phyloP scores from a whole-genome alignment of 2,888 invertebrate genomes.

The Vanessa cardui region DNA sequence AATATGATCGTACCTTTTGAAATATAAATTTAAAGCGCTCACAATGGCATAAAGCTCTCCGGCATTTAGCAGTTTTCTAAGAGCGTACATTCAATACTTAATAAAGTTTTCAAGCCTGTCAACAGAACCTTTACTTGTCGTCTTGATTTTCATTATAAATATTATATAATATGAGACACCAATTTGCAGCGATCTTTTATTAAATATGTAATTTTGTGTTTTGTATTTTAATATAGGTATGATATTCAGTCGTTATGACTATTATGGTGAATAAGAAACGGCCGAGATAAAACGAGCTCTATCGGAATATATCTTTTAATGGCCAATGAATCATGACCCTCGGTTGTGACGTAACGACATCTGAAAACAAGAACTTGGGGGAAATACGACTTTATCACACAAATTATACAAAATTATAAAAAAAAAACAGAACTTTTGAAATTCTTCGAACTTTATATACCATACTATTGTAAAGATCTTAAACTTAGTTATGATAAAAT shows the following conservation, averaged over 20 bases:
- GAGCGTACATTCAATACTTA: not conserved
- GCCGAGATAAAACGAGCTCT: conserved; percentile 17
- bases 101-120: not conserved
- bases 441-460: no score
- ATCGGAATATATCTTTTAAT: conserved; percentile 36
- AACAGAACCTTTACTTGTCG: not conserved
- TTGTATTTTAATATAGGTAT: not conserved
- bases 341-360: conserved; percentile 30
- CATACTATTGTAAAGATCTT: no score
- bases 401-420: conserved; percentile 5
- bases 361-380: conserved; percentile 27
- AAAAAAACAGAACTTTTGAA: no score
- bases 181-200: no score
- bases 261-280: conserved; percentile 18
- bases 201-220: no score
- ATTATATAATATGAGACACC: no score
- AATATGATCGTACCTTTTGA: not conserved
- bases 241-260: conserved; percentile 1
- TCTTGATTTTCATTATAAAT: not conserved
- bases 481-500: no score
- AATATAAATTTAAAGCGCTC: not conserved
- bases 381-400: conserved; percentile 19
- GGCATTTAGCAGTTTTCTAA: not conserved
- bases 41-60: not conserved
- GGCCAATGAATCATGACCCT: conserved; percentile 40